These are phyloP conservation scores for Eulemur coronatus DNA, from an alignment of 2,797 vertebrate species.

Conservation along the genomic window DNA sequence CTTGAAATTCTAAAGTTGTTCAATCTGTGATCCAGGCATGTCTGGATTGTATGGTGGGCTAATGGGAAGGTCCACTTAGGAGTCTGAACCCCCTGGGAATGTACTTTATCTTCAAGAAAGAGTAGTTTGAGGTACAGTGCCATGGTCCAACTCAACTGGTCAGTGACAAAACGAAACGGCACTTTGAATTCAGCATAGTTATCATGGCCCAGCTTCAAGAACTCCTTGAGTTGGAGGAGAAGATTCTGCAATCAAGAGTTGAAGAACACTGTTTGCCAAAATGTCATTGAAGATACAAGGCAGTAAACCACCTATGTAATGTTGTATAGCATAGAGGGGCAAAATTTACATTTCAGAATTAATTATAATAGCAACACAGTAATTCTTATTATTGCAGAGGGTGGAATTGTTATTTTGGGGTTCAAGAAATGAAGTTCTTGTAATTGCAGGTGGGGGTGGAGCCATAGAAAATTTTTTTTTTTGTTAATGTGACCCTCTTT, in stretches of 20 bases:
- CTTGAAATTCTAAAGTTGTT: not conserved
- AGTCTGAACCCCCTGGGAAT: not conserved
- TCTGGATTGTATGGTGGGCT: not conserved
- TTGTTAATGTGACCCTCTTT: conserved; percentile 10
- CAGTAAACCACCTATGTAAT: not conserved
- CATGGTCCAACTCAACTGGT: not conserved
- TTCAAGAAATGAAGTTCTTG: conserved; percentile 31
- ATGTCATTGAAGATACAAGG: not conserved
- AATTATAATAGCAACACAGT: not conserved
- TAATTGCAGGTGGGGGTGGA: not conserved
- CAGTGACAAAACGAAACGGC: not conserved
- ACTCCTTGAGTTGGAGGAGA: not conserved
- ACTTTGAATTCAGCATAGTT: not conserved
- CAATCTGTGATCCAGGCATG: not conserved
- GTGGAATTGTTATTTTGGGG: not conserved
- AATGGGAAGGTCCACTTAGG: not conserved
- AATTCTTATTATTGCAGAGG: not conserved
- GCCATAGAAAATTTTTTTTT: not conserved
- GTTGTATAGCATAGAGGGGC: not conserved
- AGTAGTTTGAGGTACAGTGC: not conserved
- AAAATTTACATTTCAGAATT: conserved; percentile 14
- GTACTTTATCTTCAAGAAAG: not conserved
- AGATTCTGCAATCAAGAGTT: not conserved
- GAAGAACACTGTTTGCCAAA: not conserved
- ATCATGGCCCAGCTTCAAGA: not conserved